phyloP scores from a whole-genome alignment of 2,888 invertebrate genomes.

The Celastrina argiolus region DNA sequence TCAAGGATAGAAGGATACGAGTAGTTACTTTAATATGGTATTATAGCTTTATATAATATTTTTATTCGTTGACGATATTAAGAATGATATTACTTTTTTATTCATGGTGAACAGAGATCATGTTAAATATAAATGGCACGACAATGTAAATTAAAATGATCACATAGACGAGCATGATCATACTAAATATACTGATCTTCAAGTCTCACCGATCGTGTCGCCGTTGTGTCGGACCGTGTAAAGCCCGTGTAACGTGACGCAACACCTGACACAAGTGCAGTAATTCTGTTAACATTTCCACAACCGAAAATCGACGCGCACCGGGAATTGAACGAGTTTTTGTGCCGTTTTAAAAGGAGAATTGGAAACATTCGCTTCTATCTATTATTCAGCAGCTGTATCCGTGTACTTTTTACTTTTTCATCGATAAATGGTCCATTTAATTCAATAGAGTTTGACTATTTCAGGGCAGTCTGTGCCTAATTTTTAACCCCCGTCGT shows the following conservation, averaged over 20 bases:
- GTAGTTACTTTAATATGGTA: too few species aligned
- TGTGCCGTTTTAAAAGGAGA: conserved; percentile 24
- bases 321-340: conserved; percentile 26
- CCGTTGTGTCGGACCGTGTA: background rate
- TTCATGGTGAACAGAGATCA: too few species aligned
- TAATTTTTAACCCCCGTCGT: too few species aligned
- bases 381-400: conserved; percentile 12
- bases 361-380: conserved; percentile 24
- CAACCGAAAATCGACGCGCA: conserved; percentile 29
- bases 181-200: too few species aligned
- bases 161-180: too few species aligned
- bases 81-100: too few species aligned
- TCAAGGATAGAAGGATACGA: too few species aligned
- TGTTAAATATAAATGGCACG: too few species aligned
- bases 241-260: conserved; percentile 22
- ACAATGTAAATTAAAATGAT: too few species aligned
- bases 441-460: background rate
- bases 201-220: background rate
- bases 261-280: conserved; percentile 33
- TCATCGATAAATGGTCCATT: background rate
- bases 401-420: conserved; percentile 9
- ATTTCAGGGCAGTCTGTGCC: background rate
- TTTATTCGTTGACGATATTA: too few species aligned
- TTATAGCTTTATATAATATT: too few species aligned
- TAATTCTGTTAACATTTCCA: conserved; percentile 39